Evolutionary conservation across 2,113 vertebrate species (phyloP).

Genomic region (Hassar affinis): DNA sequence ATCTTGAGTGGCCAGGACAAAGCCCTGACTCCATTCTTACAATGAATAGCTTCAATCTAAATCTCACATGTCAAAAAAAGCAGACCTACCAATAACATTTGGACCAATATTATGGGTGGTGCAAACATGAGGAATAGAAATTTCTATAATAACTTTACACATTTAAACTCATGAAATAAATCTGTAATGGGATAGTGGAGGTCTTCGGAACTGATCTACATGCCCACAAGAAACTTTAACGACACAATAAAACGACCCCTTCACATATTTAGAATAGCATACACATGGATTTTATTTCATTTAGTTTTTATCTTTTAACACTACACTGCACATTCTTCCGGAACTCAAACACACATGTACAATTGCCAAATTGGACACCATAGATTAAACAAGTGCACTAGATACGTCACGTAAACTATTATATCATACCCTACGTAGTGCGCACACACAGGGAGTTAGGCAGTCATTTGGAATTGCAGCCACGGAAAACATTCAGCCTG

Average conservation of each 20-base stretch:
- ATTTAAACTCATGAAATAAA: no score
- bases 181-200: no score
- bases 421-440: neutral
- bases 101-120: neutral
- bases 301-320: neutral
- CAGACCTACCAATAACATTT: neutral
- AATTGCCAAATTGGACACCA: neutral
- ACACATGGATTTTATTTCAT: neutral
- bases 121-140: neutral
- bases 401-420: neutral
- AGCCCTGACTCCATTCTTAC: neutral
- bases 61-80: neutral
- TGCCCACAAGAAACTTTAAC: neutral
- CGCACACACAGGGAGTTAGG: neutral
- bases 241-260: neutral
- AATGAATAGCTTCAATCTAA: neutral
- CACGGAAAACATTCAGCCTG: neutral
- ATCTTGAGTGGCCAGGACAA: neutral
- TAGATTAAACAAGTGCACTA: neutral
- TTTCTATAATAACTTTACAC: neutral
- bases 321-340: neutral
- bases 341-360: neutral
- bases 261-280: neutral
- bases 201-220: no score
- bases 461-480: neutral